A percentile compares a stretch with the other conserved stretches of the same genome.
Evolutionary conservation across 2,113 vertebrate species (phyloP).

Genomic region (Aleadryas rufinucha): DNA sequence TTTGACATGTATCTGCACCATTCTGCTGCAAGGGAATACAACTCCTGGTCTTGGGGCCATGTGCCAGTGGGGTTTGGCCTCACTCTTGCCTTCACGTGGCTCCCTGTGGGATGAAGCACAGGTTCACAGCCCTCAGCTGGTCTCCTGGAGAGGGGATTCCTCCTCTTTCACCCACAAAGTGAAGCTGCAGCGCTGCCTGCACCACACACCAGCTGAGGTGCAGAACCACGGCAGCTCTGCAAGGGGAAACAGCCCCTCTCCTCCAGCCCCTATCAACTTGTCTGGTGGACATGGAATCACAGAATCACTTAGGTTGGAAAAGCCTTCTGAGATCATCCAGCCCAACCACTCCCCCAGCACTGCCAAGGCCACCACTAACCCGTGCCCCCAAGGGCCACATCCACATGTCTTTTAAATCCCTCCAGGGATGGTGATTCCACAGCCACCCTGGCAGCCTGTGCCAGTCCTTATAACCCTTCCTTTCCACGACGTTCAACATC

Average conservation of each 20-base stretch:
- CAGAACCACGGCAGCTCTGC: not conserved
- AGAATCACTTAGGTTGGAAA: not conserved
- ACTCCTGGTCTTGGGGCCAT: not conserved
- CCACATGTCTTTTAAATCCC: not conserved
- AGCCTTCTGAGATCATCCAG: not conserved
- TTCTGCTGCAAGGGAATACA: not conserved
- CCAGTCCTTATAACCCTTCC: not conserved
- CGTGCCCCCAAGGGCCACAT: not conserved
- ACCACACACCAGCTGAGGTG: not conserved
- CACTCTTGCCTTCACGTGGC: fast-evolving
- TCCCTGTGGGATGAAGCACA: not conserved
- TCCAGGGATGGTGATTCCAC: not conserved
- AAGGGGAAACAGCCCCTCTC: not conserved
- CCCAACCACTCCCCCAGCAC: not conserved
- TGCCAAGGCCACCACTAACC: not conserved
- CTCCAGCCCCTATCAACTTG: not conserved
- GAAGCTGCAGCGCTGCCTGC: not conserved
- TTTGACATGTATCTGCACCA: not conserved
- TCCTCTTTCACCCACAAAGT: not conserved
- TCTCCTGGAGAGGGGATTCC: not conserved
- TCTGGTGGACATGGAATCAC: not conserved
- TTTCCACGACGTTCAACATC: not conserved
- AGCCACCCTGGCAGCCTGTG: not conserved
- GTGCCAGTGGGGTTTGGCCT: not conserved
- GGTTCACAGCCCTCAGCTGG: not conserved